Evolutionary conservation across 2,888 invertebrate genomes (phyloP), one percentile per base, ranked within the genome.

Genomic region (Tridacna crocea): DNA sequence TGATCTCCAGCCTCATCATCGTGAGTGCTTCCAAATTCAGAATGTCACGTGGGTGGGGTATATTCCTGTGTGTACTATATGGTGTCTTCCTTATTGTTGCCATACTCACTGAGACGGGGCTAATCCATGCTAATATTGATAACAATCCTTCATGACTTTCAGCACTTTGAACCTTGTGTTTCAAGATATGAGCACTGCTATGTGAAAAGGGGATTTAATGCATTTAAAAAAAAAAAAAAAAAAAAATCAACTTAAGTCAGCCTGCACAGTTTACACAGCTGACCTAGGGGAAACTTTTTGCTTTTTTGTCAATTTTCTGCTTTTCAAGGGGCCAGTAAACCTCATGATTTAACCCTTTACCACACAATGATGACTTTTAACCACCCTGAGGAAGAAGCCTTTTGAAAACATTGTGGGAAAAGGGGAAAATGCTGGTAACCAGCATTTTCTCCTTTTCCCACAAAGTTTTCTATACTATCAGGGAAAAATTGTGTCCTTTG

Each of bases 21-120:
- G 91, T 96, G 27, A 94, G 94, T n/a, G 85, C 95, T 15, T 95
- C 95, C 10, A 94, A 94, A 24, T 95, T 95, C 89, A 85, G 92
- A 10, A 95, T 95, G 76, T 93, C 95, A 27, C 92, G 94, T n/a
- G 92, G 93, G 4, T 95, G 95, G 87, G 96, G 95, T 1, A 92
- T 94, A 63, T 94, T 94, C 70, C 93, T 96, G 36, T 93, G 95
- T 48, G 88, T 92, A 6, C 80, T 96, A 8, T 96, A 96, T 87
- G 88, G 94, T 0, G 82, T 94, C 15, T 96, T 96, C 87, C 91
- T 96, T 19, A 78, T 95, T 0, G 92, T 95, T n/a, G 95, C 95
- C 11, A 84, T 96, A 12, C 93, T 96, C 22, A 95, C 95, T 66
- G 96, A 96, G 90, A 89, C 94, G 2, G 81, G 89, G 48, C 90